Conservation (phyloP, 2,888 invertebrate genomes). For the Subacronicta megacephala region DNA sequence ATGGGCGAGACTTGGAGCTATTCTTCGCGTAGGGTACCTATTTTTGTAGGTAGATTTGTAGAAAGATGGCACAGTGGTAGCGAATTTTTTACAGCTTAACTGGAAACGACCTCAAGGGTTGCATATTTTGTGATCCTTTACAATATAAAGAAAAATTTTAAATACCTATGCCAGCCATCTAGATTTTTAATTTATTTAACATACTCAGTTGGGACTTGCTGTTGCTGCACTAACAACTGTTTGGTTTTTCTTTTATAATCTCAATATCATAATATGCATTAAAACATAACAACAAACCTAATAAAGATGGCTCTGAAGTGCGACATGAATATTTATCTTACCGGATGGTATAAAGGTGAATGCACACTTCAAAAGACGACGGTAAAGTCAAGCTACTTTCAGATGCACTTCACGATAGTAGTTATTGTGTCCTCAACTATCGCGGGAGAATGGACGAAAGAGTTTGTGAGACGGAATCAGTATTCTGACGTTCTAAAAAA, state of each 20-base stretch:
- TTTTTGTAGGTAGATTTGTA: too few species aligned
- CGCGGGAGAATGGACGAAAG: constrained; percentile 5
- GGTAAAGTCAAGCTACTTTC: constrained; percentile 12
- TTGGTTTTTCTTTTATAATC: constrained; percentile 9
- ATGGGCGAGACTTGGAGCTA: too few species aligned
- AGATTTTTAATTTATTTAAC: too few species aligned
- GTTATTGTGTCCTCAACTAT: constrained; percentile 22
- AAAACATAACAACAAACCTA: constrained; percentile 31
- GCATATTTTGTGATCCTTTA: too few species aligned
- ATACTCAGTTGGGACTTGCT: too few species aligned
- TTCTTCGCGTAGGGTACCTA: too few species aligned
- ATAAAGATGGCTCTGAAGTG: constrained; percentile 36
- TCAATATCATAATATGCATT: constrained; percentile 8
- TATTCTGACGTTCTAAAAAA: constrained; percentile 1
- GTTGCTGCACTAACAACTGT: too few species aligned
- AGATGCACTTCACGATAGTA: constrained; percentile 23
- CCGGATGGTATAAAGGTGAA: constrained; percentile 23
- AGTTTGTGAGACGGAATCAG: not conserved
- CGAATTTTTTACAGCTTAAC: too few species aligned
- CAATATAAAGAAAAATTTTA: too few species aligned
- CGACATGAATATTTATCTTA: constrained; percentile 46
- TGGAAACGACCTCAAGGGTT: too few species aligned
- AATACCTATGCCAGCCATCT: too few species aligned
- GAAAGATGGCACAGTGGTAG: too few species aligned
- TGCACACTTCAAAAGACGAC: constrained; percentile 20